phyloP scores from a whole-genome alignment of 2,888 invertebrate genomes.

The Drosophila antonietae region DNA sequence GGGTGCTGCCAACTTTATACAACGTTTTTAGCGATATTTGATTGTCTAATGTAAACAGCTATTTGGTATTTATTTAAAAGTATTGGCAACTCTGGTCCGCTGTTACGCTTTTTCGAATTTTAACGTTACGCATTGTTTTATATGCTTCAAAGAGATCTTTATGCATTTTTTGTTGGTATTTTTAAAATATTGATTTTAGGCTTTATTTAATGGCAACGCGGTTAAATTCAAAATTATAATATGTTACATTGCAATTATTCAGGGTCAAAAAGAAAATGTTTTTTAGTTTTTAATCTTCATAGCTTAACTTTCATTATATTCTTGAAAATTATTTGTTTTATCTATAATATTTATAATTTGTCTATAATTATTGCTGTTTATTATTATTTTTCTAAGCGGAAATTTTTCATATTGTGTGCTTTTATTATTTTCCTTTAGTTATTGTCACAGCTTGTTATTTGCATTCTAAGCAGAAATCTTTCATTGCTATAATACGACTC shows the following conservation, averaged over 20 bases:
- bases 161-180: background rate
- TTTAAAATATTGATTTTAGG: background rate
- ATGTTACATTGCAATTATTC: background rate
- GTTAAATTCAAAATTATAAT: background rate
- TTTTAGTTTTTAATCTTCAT: background rate
- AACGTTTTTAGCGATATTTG: background rate
- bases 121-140: background rate
- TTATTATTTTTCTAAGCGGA: background rate
- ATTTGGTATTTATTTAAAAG: background rate
- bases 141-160: background rate
- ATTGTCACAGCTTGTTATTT: background rate
- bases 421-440: background rate
- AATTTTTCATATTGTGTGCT: background rate
- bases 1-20: conserved; percentile 34
- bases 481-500: background rate
- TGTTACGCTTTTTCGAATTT: conserved; percentile 2
- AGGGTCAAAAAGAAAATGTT: background rate
- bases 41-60: background rate
- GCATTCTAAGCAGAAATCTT: background rate
- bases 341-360: background rate
- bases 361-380: background rate
- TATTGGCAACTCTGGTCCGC: background rate
- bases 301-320: background rate
- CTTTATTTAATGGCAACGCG: background rate
- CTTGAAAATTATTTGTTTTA: background rate